phyloP scores from a whole-genome alignment of 2,797 vertebrate species.

The Valencia hispanica region DNA sequence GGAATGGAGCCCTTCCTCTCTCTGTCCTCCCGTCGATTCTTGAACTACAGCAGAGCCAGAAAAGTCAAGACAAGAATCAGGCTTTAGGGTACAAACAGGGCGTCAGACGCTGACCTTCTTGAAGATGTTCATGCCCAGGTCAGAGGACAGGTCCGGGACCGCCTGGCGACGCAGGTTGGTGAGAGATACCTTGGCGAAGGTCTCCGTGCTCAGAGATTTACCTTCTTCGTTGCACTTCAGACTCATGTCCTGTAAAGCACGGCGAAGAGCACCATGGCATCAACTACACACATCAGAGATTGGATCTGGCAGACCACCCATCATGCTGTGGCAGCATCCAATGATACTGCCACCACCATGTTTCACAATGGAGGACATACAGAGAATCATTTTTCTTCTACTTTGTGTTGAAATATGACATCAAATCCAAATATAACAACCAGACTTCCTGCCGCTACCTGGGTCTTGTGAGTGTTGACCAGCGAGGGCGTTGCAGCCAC shows the following conservation, averaged over 20 bases:
- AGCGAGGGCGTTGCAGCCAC: conserved; percentile 94
- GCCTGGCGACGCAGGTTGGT: conserved; percentile 94
- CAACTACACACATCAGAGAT: too few species aligned
- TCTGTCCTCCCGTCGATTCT: conserved; percentile 94
- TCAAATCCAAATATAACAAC: too few species aligned
- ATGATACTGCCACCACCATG: too few species aligned
- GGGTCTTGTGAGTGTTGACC: conserved; percentile 98
- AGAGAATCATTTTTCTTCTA: too few species aligned
- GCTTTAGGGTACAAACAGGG: not conserved
- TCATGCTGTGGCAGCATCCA: too few species aligned
- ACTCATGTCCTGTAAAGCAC: conserved; percentile 89
- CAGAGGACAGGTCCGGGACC: conserved; percentile 94
- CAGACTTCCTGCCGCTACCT: conserved; percentile 72
- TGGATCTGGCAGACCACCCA: too few species aligned
- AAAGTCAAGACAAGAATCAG: not conserved
- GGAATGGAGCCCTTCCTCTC: conserved; percentile 98
- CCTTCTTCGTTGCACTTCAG: conserved; percentile 95
- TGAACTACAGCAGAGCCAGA: conserved; percentile 82
- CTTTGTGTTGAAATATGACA: too few species aligned
- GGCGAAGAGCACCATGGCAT: too few species aligned
- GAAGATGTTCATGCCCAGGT: conserved; percentile 97
- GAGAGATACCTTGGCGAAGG: conserved; percentile 93
- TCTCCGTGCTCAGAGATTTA: conserved; percentile 92
- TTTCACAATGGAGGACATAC: too few species aligned
- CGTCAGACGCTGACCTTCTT: conserved; percentile 86